A percentile compares a stretch with the other conserved stretches of the same genome.
Evolutionary conservation across 2,888 invertebrate species (phyloP).

Genomic region (Himalopsyche kuldschensis): DNA sequence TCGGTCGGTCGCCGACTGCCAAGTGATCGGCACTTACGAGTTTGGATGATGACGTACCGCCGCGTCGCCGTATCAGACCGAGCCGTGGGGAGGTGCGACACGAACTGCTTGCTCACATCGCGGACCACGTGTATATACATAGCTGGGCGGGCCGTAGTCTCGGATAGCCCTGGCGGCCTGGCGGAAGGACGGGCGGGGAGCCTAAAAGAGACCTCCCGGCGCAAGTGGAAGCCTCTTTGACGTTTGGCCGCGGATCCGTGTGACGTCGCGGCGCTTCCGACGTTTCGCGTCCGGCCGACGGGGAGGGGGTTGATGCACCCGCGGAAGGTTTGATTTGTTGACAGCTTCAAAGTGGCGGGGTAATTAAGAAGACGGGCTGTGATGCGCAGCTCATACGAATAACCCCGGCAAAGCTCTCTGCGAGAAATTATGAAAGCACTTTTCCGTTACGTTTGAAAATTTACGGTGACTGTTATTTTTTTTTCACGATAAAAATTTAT

Average conservation of each 20-base stretch:
- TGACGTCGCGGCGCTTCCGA: not conserved
- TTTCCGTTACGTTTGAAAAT: no score
- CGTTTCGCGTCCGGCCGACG: not conserved
- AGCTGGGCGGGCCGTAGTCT: not conserved
- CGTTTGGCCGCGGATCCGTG: not conserved
- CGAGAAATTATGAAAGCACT: no score
- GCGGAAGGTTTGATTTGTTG: not conserved
- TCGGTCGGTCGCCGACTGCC: not conserved
- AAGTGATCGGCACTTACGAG: not conserved
- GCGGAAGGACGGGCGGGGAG: not conserved
- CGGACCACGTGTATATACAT: constrained; percentile 36
- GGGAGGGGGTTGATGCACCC: not conserved
- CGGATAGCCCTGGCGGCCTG: not conserved
- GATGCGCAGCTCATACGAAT: not conserved
- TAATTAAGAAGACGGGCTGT: not conserved
- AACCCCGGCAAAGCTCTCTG: no score
- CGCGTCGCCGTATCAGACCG: constrained; percentile 26
- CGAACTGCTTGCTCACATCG: constrained; percentile 33
- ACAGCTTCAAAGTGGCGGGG: not conserved
- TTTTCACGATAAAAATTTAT: no score
- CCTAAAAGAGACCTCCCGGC: not conserved
- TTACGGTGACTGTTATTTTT: no score
- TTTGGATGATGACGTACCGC: constrained; percentile 21
- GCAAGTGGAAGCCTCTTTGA: not conserved
- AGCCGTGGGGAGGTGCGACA: constrained; percentile 32